phyloP scores from a whole-genome alignment of 2,888 invertebrate genomes.

The Tanytarsus gracilentus region DNA sequence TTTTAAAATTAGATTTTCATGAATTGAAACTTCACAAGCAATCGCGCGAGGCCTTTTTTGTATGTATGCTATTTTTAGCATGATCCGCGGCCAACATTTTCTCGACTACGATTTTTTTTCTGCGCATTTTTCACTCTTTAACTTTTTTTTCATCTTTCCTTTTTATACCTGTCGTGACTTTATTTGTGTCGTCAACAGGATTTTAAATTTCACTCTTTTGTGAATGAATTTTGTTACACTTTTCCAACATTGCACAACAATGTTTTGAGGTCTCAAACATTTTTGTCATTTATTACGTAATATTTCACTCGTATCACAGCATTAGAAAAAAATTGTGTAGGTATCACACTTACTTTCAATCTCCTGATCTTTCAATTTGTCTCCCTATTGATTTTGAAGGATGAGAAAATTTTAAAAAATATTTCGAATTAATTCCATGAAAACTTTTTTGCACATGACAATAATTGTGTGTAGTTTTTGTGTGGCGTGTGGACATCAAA shows the following conservation, averaged over 20 bases:
- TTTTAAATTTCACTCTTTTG: too few species aligned
- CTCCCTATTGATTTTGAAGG: neutral
- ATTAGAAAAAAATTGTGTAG: neutral
- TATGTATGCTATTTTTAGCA: slow-evolving; percentile 17
- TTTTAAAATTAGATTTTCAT: slow-evolving; percentile 18
- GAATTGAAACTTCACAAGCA: slow-evolving; percentile 26
- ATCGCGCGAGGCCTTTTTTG: slow-evolving; percentile 25
- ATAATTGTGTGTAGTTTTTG: neutral
- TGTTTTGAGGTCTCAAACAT: too few species aligned
- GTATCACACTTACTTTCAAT: slow-evolving; percentile 21
- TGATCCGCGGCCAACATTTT: slow-evolving; percentile 18
- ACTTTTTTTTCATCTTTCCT: neutral
- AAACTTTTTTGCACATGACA: neutral
- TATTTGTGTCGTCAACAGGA: too few species aligned
- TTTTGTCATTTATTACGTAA: neutral
- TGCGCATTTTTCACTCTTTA: neutral
- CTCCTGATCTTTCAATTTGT: slow-evolving; percentile 24
- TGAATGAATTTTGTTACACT: too few species aligned
- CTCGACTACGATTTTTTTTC: neutral
- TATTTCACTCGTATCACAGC: neutral
- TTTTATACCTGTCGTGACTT: neutral
- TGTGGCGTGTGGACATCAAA: neutral
- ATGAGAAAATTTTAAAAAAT: neutral
- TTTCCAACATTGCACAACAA: too few species aligned
- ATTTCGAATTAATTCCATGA: neutral